Evolutionary conservation across 2,797 vertebrate genomes (phyloP).

Genomic region (Leptatherina wallacei): DNA sequence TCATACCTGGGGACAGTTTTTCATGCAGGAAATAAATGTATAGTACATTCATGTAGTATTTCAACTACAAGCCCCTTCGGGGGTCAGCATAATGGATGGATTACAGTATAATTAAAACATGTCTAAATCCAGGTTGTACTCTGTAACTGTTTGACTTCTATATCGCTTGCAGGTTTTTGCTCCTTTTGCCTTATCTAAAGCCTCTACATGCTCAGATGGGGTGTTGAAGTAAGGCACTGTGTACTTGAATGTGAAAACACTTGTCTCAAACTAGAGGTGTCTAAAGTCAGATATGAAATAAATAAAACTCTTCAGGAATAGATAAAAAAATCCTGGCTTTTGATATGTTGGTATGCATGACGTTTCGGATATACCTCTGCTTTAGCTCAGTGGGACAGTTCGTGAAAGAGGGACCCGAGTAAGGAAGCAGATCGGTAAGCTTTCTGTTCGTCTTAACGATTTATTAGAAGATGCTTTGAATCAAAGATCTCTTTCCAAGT

Average conservation of each 20-base stretch:
- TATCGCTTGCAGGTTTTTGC: slow-evolving; percentile 73
- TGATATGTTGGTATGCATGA: slow-evolving; percentile 31
- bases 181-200: slow-evolving; percentile 76
- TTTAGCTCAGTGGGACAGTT: background rate
- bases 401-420: background rate
- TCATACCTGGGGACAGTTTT: slow-evolving; percentile 30
- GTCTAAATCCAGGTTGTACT: slow-evolving; percentile 70
- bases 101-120: slow-evolving; percentile 51
- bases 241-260: slow-evolving; percentile 82
- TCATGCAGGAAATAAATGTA: slow-evolving; percentile 44
- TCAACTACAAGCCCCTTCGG: slow-evolving; percentile 41
- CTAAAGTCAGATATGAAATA: slow-evolving; percentile 71
- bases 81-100: slow-evolving; percentile 47
- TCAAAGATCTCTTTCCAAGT: background rate
- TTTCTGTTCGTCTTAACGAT: background rate
- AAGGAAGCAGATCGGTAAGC: background rate
- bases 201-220: slow-evolving; percentile 64
- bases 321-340: slow-evolving; percentile 35
- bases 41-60: slow-evolving; percentile 59
- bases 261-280: slow-evolving; percentile 75
- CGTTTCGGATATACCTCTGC: slow-evolving; percentile 17
- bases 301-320: slow-evolving; percentile 77
- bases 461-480: background rate
- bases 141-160: slow-evolving; percentile 67
- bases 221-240: slow-evolving; percentile 67